Percentiles rank a stretch among this genome's conserved stretches.
Conservation (phyloP, 2,888 invertebrate genomes). For the Odontocolon sp. region DNA sequence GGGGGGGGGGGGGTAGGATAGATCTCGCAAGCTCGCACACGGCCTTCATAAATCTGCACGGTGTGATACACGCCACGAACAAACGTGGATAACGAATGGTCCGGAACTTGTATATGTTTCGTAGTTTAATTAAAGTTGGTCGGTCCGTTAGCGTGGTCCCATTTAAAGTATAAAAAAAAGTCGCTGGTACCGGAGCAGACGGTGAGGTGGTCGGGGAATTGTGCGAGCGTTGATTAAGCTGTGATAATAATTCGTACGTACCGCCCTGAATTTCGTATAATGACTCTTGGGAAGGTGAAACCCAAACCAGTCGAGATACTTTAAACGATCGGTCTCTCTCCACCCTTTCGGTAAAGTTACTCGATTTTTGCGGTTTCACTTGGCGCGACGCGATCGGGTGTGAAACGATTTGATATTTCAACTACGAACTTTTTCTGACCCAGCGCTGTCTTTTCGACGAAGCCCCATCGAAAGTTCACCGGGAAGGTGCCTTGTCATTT, state of each 20-base stretch:
- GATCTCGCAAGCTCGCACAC: conserved; percentile 25
- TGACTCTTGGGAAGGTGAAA: conserved; percentile 48
- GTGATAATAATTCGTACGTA: conserved; percentile 53
- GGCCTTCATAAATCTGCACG: conserved; percentile 41
- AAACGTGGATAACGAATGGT: conserved; percentile 60
- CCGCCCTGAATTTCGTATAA: conserved; percentile 49
- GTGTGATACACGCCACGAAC: conserved; percentile 26
- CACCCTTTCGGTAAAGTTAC: not conserved
- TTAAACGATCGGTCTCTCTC: conserved; percentile 45
- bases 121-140: conserved; percentile 65
- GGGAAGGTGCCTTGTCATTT: conserved; percentile 13
- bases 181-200: not conserved
- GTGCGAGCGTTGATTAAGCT: conserved; percentile 58
- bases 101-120: conserved; percentile 59
- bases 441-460: conserved; percentile 3
- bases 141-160: conserved; percentile 55
- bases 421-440: conserved; percentile 36
- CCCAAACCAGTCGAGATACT: conserved; percentile 54
- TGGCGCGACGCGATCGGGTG: conserved; percentile 49
- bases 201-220: conserved; percentile 28
- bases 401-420: conserved; percentile 62
- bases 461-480: conserved; percentile 4
- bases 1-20: conserved; percentile 16
- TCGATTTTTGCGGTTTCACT: not conserved
- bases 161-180: conserved; percentile 51